phyloP scores from a whole-genome alignment of 2,113 vertebrate genomes.

The Hypanus sabinus region DNA sequence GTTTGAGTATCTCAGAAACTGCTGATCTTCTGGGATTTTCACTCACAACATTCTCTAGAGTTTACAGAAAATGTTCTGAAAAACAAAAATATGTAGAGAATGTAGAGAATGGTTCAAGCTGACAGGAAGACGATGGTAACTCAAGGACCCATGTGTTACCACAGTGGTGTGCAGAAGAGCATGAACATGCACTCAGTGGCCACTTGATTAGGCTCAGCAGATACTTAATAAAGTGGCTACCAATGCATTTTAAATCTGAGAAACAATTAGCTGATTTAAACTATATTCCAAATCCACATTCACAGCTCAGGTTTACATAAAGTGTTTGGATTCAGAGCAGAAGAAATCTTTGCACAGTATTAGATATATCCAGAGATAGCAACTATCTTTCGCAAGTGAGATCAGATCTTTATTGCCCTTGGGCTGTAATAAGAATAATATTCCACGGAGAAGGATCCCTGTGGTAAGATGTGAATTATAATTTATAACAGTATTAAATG shows the following conservation, averaged over 20 bases:
- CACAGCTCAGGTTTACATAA: not conserved
- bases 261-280: conserved; percentile 1
- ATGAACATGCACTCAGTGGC: too few relatives aligned
- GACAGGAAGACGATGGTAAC: too few relatives aligned
- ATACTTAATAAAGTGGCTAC: not conserved
- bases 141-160: too few relatives aligned
- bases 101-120: too few relatives aligned
- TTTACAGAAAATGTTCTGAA: too few relatives aligned
- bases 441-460: not conserved
- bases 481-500: not conserved
- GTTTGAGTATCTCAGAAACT: too few relatives aligned
- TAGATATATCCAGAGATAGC: not conserved
- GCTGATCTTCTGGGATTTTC: too few relatives aligned
- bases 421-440: conserved; percentile 6
- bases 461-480: not conserved
- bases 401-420: conserved; percentile 25
- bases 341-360: not conserved
- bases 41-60: too few relatives aligned
- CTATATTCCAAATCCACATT: not conserved
- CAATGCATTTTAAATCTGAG: not conserved
- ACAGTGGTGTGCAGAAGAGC: too few relatives aligned
- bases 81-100: too few relatives aligned
- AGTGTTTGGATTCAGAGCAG: not conserved
- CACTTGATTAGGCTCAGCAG: too few relatives aligned
- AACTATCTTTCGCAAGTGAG: not conserved